Base-by-base conservation (phyloP, 2,888 invertebrate species). In the Strigamia transsilvanica region DNA sequence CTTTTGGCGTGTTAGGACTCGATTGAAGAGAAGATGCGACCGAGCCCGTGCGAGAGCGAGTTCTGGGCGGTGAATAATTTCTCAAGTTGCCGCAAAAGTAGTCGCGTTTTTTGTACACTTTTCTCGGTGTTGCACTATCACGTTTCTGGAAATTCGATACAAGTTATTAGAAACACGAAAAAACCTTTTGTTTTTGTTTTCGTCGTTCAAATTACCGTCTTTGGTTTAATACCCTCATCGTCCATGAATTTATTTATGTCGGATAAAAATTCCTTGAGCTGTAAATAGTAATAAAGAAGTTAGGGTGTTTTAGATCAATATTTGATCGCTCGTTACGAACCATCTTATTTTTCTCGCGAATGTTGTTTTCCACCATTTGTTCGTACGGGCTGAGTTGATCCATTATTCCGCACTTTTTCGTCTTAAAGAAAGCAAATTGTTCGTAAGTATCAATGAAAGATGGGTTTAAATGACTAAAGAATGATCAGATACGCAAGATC, bases 41-140 rank as follows among this genome's bases (percentile, higher is more conserved):
- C 5, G 73, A 73, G 2, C 73, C 73, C 2, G 12, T 1, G 12
- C 32, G 73, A 4, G 73, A 73, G 27, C 73, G 12, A 10, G 73
- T 73, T 32, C 73, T 73, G 10, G 73, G 73, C 12, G 73, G 73
- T 12, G 73, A 73, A 32, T 66, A 66, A 66, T 66, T 23, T 2
- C 12, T 66, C 23, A 15, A 2, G 12, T 73, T 10, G 32, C 9
- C 56, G 18, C 3, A 56, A 56, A 18, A 56, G 21, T 18, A 56
- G 7, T 56, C 56, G 1, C 21, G n/a, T 56, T 56, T 56, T 18
- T 56, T 56, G n/a, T 56, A 56, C 9, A 2, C 21, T 18, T 18
- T 56, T 56, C 21, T 56, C 7, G 56, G n/a, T 3, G 38, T 7
- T 27, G 9, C 2, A 23, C 23, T 2, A 23, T 66, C 27, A 2